Evolutionary conservation across 1,140 invertebrate genomes (phyloP).

Genomic region (Drosophila seguyi): DNA sequence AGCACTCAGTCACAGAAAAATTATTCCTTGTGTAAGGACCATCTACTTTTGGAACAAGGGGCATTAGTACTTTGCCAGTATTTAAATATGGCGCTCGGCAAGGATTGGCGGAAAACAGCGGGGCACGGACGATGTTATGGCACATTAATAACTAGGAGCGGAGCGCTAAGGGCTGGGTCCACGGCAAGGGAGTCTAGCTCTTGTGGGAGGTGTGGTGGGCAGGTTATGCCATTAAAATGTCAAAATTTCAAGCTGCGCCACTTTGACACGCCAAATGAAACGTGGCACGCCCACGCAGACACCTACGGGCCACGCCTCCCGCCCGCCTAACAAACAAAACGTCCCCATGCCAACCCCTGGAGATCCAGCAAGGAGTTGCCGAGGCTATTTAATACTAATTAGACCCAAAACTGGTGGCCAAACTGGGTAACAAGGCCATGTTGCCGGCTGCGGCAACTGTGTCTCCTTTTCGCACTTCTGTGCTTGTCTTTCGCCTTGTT

Average conservation of each 20-base stretch:
- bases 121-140: slow-evolving; percentile 57
- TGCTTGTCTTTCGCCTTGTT: slow-evolving; percentile 13
- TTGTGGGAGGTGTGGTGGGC: slow-evolving; percentile 15
- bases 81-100: slow-evolving; percentile 53
- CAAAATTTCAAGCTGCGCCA: slow-evolving; percentile 67
- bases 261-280: slow-evolving; percentile 73
- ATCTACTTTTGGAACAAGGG: slow-evolving; percentile 9
- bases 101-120: slow-evolving; percentile 16
- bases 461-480: slow-evolving; percentile 11
- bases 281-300: slow-evolving; percentile 57
- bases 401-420: slow-evolving; percentile 44
- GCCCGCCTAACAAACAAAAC: not conserved
- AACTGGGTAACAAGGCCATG: slow-evolving; percentile 6
- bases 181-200: not conserved
- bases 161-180: not conserved
- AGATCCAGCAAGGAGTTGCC: slow-evolving; percentile 14
- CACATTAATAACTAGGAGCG: slow-evolving; percentile 64
- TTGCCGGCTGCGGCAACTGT: slow-evolving; percentile 5
- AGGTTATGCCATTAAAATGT: slow-evolving; percentile 71
- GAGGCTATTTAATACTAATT: slow-evolving; percentile 63
- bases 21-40: not conserved
- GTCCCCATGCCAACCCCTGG: not conserved
- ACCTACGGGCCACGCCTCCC: slow-evolving; percentile 14
- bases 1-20: no score
- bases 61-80: slow-evolving; percentile 22